A percentile compares a stretch with the other conserved stretches of the same genome.
These are phyloP conservation scores for Drosophila heteroneura DNA, from an alignment of 2,888 invertebrate species.

Conservation along the genomic window DNA sequence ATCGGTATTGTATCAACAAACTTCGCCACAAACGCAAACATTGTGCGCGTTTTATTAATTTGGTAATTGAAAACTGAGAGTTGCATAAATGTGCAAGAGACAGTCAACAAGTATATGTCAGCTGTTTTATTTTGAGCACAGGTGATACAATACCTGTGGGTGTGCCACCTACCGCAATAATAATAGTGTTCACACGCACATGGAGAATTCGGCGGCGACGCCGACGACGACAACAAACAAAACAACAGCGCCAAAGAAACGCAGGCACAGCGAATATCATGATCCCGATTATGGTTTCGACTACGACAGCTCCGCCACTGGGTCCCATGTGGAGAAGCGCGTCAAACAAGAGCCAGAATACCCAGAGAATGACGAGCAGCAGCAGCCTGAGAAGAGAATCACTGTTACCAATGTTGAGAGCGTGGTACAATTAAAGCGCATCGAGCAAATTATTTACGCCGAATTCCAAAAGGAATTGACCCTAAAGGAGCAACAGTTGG, in stretches of 20 bases:
- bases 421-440: conserved; percentile 41
- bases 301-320: background rate
- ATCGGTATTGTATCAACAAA: conserved; percentile 25
- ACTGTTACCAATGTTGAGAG: conserved; percentile 61
- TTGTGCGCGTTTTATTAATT: conserved; percentile 60
- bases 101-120: conserved; percentile 33
- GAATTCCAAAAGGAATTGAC: conserved; percentile 91
- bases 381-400: background rate
- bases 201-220: conserved; percentile 59
- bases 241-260: conserved; percentile 77
- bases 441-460: conserved; percentile 88
- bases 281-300: conserved; percentile 87
- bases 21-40: conserved; percentile 38
- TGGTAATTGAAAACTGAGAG: conserved; percentile 44
- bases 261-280: conserved; percentile 86
- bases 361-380: conserved; percentile 42
- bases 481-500: conserved; percentile 89
- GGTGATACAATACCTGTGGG: conserved; percentile 59
- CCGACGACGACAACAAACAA: conserved; percentile 34
- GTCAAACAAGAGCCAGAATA: conserved; percentile 25
- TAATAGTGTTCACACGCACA: conserved; percentile 57
- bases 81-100: conserved; percentile 63
- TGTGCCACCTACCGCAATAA: conserved; percentile 24
- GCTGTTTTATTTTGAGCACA: conserved; percentile 39
- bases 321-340: conserved; percentile 10